Conservation (phyloP, 2,797 vertebrate genomes). For the Rhadinocentrus ornatus region DNA sequence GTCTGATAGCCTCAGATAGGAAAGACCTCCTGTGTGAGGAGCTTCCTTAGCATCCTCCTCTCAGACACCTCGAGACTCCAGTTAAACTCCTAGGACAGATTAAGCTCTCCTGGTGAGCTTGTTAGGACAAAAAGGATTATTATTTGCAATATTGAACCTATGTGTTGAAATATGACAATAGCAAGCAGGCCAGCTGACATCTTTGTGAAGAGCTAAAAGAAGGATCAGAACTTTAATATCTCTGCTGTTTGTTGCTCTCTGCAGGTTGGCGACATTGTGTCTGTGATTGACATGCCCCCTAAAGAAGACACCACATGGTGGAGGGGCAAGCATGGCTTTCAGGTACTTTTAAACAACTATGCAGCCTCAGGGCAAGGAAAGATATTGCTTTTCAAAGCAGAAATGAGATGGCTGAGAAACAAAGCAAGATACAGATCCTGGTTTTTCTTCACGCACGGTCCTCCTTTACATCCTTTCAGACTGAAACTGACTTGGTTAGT, state of each 20-base stretch:
- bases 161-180: background rate
- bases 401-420: constrained; percentile 29
- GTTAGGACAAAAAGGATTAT: too few species aligned
- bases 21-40: too few species aligned
- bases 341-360: constrained; percentile 81
- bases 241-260: constrained; percentile 22
- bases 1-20: too few species aligned
- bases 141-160: too few species aligned
- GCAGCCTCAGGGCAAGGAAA: background rate
- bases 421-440: constrained; percentile 33
- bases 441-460: constrained; percentile 10
- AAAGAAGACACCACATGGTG: constrained; percentile 99
- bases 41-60: too few species aligned
- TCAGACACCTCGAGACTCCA: too few species aligned
- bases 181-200: background rate
- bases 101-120: too few species aligned
- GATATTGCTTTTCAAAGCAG: background rate
- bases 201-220: background rate
- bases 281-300: constrained; percentile 98
- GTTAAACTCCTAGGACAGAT: too few species aligned
- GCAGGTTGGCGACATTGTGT: constrained; percentile 98
- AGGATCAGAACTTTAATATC: background rate
- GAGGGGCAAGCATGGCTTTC: constrained; percentile 98
- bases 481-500: background rate
- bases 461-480: background rate